Conservation (phyloP, 2,113 vertebrate genomes). For the Melospiza melodia region DNA sequence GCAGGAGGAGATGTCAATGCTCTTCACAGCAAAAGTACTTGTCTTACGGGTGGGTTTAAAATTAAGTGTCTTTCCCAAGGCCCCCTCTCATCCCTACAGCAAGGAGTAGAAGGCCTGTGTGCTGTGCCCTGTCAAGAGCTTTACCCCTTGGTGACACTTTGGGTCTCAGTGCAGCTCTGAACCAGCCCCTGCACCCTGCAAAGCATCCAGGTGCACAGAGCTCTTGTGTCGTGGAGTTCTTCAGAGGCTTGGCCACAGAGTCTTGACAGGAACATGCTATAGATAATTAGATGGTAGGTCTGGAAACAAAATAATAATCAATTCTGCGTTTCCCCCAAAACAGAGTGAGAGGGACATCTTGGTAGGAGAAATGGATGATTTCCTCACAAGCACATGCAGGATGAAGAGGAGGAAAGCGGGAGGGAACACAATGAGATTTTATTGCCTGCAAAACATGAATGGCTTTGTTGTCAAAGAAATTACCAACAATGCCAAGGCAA, state of each 20-base stretch:
- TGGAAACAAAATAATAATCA: not conserved
- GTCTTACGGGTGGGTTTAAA: not conserved
- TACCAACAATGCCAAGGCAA: not conserved
- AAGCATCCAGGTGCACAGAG: not conserved
- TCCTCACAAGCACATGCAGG: not conserved
- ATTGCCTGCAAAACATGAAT: not conserved
- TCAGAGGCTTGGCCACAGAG: not conserved
- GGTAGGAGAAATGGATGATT: not conserved
- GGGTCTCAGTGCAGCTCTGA: not conserved
- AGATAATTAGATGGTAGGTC: not conserved
- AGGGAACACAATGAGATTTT: not conserved
- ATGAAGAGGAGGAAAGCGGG: not conserved
- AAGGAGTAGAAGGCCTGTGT: not conserved
- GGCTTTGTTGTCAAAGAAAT: not conserved
- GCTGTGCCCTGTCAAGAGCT: not conserved
- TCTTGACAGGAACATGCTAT: rapidly evolving
- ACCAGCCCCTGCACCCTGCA: not conserved
- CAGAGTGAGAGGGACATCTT: not conserved
- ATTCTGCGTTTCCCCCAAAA: not conserved
- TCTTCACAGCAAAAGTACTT: not conserved
- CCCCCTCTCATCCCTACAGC: not conserved
- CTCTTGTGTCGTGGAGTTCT: not conserved
- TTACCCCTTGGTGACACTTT: not conserved
- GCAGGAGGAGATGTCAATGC: not conserved
- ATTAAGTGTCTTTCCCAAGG: not conserved